Conservation (phyloP, 2,113 vertebrate species). For the crab-eating macaque (Macaca fascicularis) region DNA sequence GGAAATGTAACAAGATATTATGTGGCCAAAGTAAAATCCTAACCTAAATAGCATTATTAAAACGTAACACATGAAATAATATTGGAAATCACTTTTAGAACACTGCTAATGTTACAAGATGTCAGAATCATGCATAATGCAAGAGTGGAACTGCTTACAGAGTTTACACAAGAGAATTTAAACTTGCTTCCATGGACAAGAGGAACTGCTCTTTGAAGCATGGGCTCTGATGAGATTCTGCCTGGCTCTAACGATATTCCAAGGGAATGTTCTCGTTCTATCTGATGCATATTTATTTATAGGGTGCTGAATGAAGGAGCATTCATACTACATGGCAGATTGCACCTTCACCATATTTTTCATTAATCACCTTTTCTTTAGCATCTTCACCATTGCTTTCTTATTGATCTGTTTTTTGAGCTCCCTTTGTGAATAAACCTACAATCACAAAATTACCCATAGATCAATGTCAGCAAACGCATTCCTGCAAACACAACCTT, state of each 20-base stretch:
- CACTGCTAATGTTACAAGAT: constrained; percentile 54
- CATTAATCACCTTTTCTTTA: constrained; percentile 70
- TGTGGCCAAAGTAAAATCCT: constrained; percentile 52
- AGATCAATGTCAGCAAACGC: constrained; percentile 74
- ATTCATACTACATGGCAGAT: neutral
- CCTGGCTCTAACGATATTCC: constrained; percentile 38
- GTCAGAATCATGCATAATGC: constrained; percentile 74
- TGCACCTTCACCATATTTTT: constrained; percentile 51
- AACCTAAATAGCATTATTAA: constrained; percentile 54
- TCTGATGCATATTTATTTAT: constrained; percentile 64
- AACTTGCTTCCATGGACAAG: constrained; percentile 58
- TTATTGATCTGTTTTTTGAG: constrained; percentile 72
- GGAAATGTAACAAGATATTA: constrained; percentile 52
- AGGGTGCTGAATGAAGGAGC: constrained; percentile 37
- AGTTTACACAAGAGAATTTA: constrained; percentile 66
- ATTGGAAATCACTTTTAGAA: constrained; percentile 69
- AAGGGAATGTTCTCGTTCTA: constrained; percentile 32
- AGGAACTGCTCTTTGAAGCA: constrained; percentile 66
- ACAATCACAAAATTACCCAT: constrained; percentile 70
- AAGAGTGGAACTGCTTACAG: constrained; percentile 54
- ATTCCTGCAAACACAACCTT: constrained; percentile 72
- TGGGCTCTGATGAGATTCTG: constrained; percentile 63
- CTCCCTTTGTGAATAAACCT: constrained; percentile 66
- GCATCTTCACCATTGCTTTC: constrained; percentile 60
- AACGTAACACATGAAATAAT: constrained; percentile 55